Base-by-base conservation (phyloP, 2,113 vertebrate species). In the Ictalurus furcatus region DNA sequence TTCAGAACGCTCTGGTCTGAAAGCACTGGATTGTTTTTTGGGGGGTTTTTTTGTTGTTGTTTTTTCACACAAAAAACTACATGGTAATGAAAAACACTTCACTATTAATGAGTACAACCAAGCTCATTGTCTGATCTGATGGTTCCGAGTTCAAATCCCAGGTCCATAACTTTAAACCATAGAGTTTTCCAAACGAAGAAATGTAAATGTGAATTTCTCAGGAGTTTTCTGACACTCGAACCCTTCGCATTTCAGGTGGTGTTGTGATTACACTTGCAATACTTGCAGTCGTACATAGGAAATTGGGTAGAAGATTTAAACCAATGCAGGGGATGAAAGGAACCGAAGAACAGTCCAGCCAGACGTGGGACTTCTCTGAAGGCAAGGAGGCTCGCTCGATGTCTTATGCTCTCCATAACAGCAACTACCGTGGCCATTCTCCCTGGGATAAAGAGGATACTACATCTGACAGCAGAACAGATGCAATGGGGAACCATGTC, bases 221-320 rank as follows among this genome's bases (percentile, higher is more conserved):
- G 52, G 11, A 63, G 17, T 56, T 84, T 61, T 91, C 48, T 89
- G 23, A 87, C 34, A 37, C 19, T 54, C 59, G 30, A 30, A 69
- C 59, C 13, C 90, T 71, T 92, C 90, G 12, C 89, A 52, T 89
- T 92, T 52, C 89, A 96, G 96, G 94, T 80, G 96, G 96, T 0
- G 90, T 95, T 37, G 91, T 79, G 37, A 88, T 95, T 67, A 95
- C 95, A 12, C 85, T 96, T 58, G 88, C 93, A 67, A 76, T 90
- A 2, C 90, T 94, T 37, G 88, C 94, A 65, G 89, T 94, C 40
- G 63, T 91, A 48, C 91, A 90, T 90, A 85, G 90, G 82, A 93
- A 91, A 89, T 91, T 90, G 16, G 80, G 7, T 40, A 92, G 76
- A 73, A 94, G 86, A 59, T 67, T 67, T 48, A 90, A 91, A 74